A percentile compares a stretch with the other conserved stretches of the same genome.
Evolutionary conservation across 2,888 invertebrate species (phyloP).

Genomic region (Arctia plantaginis): DNA sequence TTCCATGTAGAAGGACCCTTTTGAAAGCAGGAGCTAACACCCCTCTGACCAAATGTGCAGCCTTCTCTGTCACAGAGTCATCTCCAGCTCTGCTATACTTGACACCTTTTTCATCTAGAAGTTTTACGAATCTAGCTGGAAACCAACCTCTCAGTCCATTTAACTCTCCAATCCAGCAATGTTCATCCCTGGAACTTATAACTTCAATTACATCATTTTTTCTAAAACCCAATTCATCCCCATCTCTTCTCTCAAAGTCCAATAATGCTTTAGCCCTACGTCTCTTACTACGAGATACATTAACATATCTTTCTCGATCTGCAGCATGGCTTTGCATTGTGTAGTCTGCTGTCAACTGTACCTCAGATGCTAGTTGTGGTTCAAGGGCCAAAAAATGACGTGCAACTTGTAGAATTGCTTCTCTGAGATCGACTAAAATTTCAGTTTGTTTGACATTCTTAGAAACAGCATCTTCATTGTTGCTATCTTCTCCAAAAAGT

Average conservation of each 20-base stretch:
- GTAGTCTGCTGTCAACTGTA: slow-evolving; percentile 95
- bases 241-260: slow-evolving; percentile 99
- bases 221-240: slow-evolving; percentile 98
- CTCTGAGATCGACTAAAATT: slow-evolving; percentile 98
- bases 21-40: slow-evolving; percentile 97
- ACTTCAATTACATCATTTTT: slow-evolving; percentile 99
- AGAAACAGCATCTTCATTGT: slow-evolving; percentile 94
- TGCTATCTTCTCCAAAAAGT: slow-evolving; percentile 93
- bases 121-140: slow-evolving; percentile 98
- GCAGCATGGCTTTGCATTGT: slow-evolving; percentile 97
- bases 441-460: slow-evolving; percentile 99
- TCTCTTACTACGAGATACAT: slow-evolving; percentile 94
- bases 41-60: slow-evolving; percentile 98
- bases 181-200: slow-evolving; percentile 98
- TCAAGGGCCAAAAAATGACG: slow-evolving; percentile 98
- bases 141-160: slow-evolving; percentile 99
- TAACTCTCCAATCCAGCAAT: slow-evolving; percentile 99
- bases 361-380: slow-evolving; percentile 93
- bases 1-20: slow-evolving; percentile 97
- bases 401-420: slow-evolving; percentile 96
- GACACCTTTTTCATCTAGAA: slow-evolving; percentile 94
- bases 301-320: slow-evolving; percentile 98
- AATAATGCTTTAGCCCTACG: slow-evolving; percentile 97
- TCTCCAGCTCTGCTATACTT: slow-evolving; percentile 97
- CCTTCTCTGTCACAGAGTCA: slow-evolving; percentile 98